phyloP scores from a whole-genome alignment of 2,888 invertebrate genomes.

The Zeuzera pyrina region DNA sequence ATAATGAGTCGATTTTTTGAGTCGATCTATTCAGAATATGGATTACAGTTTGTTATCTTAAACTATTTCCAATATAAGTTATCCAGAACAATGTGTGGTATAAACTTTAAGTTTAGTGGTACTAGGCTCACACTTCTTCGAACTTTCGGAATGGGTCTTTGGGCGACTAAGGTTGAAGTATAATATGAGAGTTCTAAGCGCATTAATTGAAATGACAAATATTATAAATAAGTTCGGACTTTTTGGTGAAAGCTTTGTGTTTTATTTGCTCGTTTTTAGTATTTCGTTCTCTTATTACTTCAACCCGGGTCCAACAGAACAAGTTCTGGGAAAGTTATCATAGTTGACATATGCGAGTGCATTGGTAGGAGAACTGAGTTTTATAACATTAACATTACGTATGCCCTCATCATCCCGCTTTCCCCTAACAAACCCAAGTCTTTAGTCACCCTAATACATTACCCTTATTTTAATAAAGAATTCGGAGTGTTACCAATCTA shows the following conservation, averaged over 20 bases:
- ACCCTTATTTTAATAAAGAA: too few relatives aligned
- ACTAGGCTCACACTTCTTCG: not conserved
- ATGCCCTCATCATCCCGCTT: not conserved
- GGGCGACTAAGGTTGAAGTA: not conserved
- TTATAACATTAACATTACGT: too few relatives aligned
- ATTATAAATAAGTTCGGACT: too few relatives aligned
- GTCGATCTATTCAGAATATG: slow-evolving; percentile 19
- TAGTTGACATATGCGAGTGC: too few relatives aligned
- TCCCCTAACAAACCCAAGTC: not conserved
- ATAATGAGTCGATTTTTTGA: not conserved
- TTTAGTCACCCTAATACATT: too few relatives aligned
- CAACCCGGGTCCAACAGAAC: not conserved
- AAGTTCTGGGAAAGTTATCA: too few relatives aligned
- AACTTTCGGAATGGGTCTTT: not conserved
- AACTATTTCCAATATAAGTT: slow-evolving; percentile 63
- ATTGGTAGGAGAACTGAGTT: too few relatives aligned
- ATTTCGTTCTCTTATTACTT: not conserved
- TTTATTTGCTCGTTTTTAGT: slow-evolving; percentile 2
- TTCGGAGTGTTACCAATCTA: too few relatives aligned
- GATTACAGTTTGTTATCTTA: slow-evolving; percentile 36
- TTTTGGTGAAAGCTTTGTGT: too few relatives aligned
- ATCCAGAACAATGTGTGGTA: slow-evolving; percentile 63
- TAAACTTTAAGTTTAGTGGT: too few relatives aligned
- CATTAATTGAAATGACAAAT: too few relatives aligned
- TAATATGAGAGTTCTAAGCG: too few relatives aligned